These are phyloP conservation scores for Polylopha cassiicola DNA, from an alignment of 2,888 invertebrate genomes.

Conservation along the genomic window DNA sequence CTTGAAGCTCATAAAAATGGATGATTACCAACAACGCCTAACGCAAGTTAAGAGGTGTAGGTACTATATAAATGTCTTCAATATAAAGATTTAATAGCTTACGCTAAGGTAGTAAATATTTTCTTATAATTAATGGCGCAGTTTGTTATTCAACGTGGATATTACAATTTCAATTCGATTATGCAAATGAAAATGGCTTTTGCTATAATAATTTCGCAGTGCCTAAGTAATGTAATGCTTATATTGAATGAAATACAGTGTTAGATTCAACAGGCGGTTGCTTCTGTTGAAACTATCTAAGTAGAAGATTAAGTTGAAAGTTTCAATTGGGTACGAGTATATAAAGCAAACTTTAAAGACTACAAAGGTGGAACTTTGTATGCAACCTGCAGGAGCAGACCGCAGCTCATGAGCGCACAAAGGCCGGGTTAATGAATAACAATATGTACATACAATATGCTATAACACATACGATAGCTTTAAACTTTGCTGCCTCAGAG, in stretches of 20 bases:
- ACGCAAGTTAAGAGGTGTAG: too few relatives aligned
- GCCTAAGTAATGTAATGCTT: conserved; percentile 2
- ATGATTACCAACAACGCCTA: too few relatives aligned
- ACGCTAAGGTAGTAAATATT: conserved; percentile 20
- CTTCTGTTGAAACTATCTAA: conserved; percentile 28
- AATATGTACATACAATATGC: conserved; percentile 28
- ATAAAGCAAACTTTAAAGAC: conserved; percentile 47
- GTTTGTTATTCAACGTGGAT: conserved; percentile 19
- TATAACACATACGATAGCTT: conserved; percentile 7
- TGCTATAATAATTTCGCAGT: neutral
- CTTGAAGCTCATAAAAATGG: too few relatives aligned
- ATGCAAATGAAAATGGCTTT: conserved; percentile 26
- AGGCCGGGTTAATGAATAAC: conserved; percentile 41
- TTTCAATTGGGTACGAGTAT: conserved; percentile 37
- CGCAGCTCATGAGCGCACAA: conserved; percentile 42
- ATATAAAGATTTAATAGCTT: conserved; percentile 19
- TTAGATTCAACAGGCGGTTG: conserved; percentile 7
- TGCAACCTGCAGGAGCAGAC: conserved; percentile 45
- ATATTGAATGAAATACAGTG: conserved; percentile 4
- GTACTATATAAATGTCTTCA: conserved; percentile 7
- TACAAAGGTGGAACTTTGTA: conserved; percentile 51
- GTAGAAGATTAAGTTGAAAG: conserved; percentile 46
- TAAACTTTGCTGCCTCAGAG: conserved; percentile 18
- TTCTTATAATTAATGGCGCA: conserved; percentile 17
- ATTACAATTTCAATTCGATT: conserved; percentile 23